Conservation (phyloP, 2,888 invertebrate genomes). For the Dryadula phaetusa region DNA sequence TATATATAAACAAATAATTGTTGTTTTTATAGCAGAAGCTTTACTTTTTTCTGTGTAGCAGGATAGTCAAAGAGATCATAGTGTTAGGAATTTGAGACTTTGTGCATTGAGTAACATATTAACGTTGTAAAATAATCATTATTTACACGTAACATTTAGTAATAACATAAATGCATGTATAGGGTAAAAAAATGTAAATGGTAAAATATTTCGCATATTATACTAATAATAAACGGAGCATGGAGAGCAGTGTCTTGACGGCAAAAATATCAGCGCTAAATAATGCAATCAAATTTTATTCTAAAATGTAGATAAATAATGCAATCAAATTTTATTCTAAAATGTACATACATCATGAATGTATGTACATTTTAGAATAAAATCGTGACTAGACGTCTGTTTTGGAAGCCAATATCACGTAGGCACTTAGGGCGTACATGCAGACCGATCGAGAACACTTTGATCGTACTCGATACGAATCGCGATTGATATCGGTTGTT, state of each 20-base stretch:
- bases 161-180: too few species aligned
- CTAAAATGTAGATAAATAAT: background rate
- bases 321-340: constrained; percentile 16
- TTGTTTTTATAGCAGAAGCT: background rate
- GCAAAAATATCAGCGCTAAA: too few species aligned
- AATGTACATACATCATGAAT: constrained; percentile 3
- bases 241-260: too few species aligned
- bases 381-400: constrained; percentile 43
- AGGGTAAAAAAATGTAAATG: too few species aligned
- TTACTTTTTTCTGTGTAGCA: background rate
- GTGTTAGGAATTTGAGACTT: background rate
- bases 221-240: too few species aligned
- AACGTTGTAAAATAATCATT: background rate
- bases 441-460: constrained; percentile 50
- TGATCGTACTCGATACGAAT: constrained; percentile 51
- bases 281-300: constrained; percentile 9
- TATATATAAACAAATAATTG: background rate
- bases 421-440: constrained; percentile 48
- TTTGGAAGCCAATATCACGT: constrained; percentile 50
- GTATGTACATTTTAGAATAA: too few species aligned
- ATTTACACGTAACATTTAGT: too few species aligned
- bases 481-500: constrained; percentile 50
- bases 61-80: background rate
- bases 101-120: background rate
- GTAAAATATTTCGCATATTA: too few species aligned